Base-by-base conservation (phyloP, 1,140 invertebrate species). In the Psix sp. region DNA sequence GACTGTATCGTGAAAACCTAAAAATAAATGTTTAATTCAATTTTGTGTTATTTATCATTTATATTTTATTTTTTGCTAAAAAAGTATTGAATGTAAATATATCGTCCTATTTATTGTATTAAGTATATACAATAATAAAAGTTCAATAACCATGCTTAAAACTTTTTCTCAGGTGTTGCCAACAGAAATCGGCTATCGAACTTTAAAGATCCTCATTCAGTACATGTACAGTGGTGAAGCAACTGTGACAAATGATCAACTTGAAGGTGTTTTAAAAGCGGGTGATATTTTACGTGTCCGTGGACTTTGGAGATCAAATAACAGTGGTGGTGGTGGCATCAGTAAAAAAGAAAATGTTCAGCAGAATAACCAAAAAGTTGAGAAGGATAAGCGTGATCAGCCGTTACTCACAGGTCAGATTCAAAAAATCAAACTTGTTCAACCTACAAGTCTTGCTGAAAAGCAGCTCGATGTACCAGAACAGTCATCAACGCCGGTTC, bases 161-260 rank as follows among this genome's bases (percentile, higher is more conserved):
- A n/a, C n/a, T n/a, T 29, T 16, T 13, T 42, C 72, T 11, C 65
- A 87, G 86, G 92, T 97, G 16, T 87, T 97, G 33, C 94, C 94
- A 4, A 92, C 93, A 0, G 93, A 94, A 79, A 92, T 94, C 43
- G 92, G 91, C 13, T 92, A 93, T 49, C 90, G 92, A 57, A 93
- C 93, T 1, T 84, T 95, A 49, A 93, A 93, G 81, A 93, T 93
- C 45, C 87, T 95, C 0, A 91, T 94, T n/a, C 92, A 94, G 78
- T 95, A 95, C 79, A 95, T 95, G 93, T 94, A 95, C 84, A 93
- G 89, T 83, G 94, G 94, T 1, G 94, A 95, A 86, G 93, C 93
- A 17, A 95, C 93, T 13, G 93, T 95, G 5, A 93, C 93, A 51
- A 94, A 94, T 83, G 93, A 94, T 79, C 93, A 94, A 17, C 80